These are phyloP conservation scores for Oryzias curvinotus DNA, from an alignment of 2,113 vertebrate species.

Conservation along the genomic window DNA sequence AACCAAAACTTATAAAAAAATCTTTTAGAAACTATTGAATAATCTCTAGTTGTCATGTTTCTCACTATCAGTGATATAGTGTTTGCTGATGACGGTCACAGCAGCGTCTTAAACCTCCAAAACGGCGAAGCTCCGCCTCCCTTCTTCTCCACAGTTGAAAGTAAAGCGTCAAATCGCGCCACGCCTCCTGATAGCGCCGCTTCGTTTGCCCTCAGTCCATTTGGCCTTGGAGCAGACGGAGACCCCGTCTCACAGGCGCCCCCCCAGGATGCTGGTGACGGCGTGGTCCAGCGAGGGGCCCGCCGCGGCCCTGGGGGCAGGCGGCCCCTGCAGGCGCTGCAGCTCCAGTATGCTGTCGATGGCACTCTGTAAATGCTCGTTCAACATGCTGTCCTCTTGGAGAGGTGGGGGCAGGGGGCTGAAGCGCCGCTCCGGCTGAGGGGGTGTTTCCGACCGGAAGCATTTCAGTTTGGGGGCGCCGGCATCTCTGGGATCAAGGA, in stretches of 20 bases:
- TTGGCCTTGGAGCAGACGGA: neutral
- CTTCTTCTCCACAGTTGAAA: conserved; percentile 63
- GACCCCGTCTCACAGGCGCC: conserved; percentile 72
- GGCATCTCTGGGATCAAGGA: conserved; percentile 48
- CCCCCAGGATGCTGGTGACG: conserved; percentile 76
- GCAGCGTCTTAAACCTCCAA: conserved; percentile 65
- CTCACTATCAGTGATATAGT: conserved; percentile 73
- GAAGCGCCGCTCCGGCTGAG: conserved; percentile 32
- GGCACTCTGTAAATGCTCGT: conserved; percentile 81
- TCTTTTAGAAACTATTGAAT: conserved; percentile 71
- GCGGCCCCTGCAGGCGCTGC: conserved; percentile 77
- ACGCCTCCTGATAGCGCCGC: conserved; percentile 59
- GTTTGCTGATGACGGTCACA: conserved; percentile 71
- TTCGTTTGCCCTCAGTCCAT: conserved; percentile 32
- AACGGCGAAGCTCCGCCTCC: conserved; percentile 69
- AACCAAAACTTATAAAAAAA: conserved; percentile 67
- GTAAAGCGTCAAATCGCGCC: conserved; percentile 65
- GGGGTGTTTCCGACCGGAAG: conserved; percentile 45
- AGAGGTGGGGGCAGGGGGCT: conserved; percentile 33
- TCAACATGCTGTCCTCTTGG: conserved; percentile 77
- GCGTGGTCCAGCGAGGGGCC: conserved; percentile 70
- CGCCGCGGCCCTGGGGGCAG: conserved; percentile 45
- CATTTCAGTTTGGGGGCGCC: conserved; percentile 65
- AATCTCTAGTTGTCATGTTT: conserved; percentile 67
- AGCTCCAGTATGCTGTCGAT: conserved; percentile 84